Evolutionary conservation across 2,888 invertebrate genomes (phyloP).

Genomic region (Drosophila subquinaria): DNA sequence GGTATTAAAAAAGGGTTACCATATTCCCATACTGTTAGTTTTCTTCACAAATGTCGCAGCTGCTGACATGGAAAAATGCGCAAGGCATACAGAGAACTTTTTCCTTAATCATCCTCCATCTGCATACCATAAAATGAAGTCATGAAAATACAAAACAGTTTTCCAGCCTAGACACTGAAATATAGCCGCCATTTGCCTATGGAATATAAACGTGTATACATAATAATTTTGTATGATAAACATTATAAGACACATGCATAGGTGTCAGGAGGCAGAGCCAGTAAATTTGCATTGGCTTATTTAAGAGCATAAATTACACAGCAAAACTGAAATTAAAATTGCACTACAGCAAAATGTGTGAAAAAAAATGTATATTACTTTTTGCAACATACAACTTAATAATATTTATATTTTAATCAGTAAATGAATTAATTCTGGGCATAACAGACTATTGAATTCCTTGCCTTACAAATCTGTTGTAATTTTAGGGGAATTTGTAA

Average conservation of each 20-base stretch:
- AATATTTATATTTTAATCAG: neutral
- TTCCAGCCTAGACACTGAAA: constrained; percentile 22
- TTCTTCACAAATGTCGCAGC: constrained; percentile 43
- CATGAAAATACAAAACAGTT: constrained; percentile 25
- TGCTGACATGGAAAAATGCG: constrained; percentile 61
- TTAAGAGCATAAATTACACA: neutral
- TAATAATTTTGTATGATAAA: neutral
- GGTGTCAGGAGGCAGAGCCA: neutral
- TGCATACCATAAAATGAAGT: constrained; percentile 27
- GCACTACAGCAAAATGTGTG: neutral
- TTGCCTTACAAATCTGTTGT: no score
- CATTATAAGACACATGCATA: neutral
- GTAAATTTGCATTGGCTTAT: constrained; percentile 1
- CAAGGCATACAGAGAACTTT: constrained; percentile 9
- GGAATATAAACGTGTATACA: neutral
- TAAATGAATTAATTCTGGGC: neutral
- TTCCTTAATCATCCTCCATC: neutral
- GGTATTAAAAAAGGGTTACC: neutral
- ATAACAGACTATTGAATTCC: neutral
- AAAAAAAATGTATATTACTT: neutral
- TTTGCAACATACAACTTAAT: neutral
- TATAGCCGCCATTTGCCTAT: constrained; percentile 15
- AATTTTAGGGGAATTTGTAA: no score
- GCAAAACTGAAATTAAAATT: constrained; percentile 4
- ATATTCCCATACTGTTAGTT: neutral